Conservation (phyloP, 1,140 invertebrate genomes). For the Homarus americanus region DNA sequence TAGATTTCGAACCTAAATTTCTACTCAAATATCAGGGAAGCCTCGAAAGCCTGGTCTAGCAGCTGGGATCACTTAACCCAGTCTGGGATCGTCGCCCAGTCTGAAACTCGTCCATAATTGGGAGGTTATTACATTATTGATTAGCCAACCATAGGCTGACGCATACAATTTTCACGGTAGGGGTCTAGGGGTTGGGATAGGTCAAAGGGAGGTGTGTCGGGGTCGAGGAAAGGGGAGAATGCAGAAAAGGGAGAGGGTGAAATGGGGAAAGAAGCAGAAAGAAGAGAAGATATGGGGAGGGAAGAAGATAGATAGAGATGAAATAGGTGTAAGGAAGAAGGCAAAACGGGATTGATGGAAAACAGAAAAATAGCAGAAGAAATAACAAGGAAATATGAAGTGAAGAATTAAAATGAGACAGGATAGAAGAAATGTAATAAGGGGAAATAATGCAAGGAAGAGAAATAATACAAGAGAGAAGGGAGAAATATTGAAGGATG, state of each 20-base stretch:
- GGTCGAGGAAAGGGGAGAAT: neutral
- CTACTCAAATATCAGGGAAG: no score
- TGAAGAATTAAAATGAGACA: neutral
- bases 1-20: no score
- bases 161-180: conserved; percentile 47
- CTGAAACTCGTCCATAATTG: conserved; percentile 39
- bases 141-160: conserved; percentile 56
- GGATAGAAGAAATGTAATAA: neutral
- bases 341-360: neutral
- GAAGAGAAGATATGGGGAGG: neutral
- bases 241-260: neutral
- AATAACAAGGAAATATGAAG: neutral
- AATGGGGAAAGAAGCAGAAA: neutral
- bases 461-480: neutral
- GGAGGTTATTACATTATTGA: conserved; percentile 55
- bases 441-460: neutral
- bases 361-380: neutral
- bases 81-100: neutral
- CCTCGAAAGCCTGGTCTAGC: no score
- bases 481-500: neutral
- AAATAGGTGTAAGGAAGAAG: neutral
- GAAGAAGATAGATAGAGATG: neutral
- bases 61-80: neutral
- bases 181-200: no score
- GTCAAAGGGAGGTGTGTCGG: conserved; percentile 19